Conservation (phyloP, 2,888 invertebrate genomes). For the Cremastobaeus sp. region DNA sequence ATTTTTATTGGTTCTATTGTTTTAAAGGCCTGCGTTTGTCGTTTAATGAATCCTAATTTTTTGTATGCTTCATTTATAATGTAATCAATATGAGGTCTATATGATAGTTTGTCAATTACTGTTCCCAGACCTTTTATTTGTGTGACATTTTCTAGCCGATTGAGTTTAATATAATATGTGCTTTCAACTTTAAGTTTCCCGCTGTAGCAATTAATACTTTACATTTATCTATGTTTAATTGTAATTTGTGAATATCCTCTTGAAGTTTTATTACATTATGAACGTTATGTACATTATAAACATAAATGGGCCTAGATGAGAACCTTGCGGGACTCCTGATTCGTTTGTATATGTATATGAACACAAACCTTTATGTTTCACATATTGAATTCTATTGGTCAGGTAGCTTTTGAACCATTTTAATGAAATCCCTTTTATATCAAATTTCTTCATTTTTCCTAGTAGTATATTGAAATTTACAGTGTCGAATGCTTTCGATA, state of each 20-base stretch:
- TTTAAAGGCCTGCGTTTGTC: constrained; percentile 7
- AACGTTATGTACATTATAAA: constrained; percentile 21
- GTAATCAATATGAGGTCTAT: constrained; percentile 8
- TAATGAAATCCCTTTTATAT: neutral
- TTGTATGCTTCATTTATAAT: constrained; percentile 16
- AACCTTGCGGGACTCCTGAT: constrained; percentile 15
- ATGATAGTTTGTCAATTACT: neutral
- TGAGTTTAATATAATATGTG: neutral
- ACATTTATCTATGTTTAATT: constrained; percentile 24
- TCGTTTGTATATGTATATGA: neutral
- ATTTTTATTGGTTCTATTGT: constrained; percentile 1
- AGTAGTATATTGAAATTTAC: neutral
- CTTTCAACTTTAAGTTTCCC: neutral
- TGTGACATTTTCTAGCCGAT: neutral
- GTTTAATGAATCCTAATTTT: constrained; percentile 22
- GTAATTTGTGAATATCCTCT: too few relatives aligned
- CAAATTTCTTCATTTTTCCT: neutral
- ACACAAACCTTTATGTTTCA: constrained; percentile 5
- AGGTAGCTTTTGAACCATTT: constrained; percentile 13
- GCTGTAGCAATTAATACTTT: constrained; percentile 1
- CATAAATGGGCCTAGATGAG: constrained; percentile 8
- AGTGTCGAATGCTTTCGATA: constrained; percentile 13
- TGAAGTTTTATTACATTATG: neutral
- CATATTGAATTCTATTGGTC: neutral
- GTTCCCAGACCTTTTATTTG: constrained; percentile 16